These are phyloP conservation scores for Acleris sparsana DNA, from an alignment of 2,888 invertebrate species.

Conservation along the genomic window DNA sequence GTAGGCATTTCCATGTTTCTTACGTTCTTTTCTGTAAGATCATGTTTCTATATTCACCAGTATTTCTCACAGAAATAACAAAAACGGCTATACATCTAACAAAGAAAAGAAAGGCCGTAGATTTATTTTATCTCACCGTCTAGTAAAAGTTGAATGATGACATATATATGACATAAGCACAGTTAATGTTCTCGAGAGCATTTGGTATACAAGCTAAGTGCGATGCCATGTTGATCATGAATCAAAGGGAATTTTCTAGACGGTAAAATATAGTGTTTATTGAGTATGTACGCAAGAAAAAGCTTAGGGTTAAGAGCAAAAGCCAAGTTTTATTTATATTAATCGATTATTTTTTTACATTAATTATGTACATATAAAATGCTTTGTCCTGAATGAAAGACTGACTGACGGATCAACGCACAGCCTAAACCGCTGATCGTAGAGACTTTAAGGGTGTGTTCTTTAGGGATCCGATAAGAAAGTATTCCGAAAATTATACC, in stretches of 20 bases:
- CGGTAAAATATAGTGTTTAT: background rate
- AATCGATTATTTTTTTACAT: background rate
- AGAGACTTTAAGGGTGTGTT: too few relatives aligned
- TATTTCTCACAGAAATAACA: too few relatives aligned
- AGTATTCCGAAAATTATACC: too few relatives aligned
- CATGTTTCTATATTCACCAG: too few relatives aligned
- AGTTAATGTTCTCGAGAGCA: slow-evolving; percentile 16
- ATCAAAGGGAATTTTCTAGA: slow-evolving; percentile 28
- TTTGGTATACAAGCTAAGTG: slow-evolving; percentile 20
- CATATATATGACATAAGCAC: slow-evolving; percentile 25
- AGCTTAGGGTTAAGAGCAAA: background rate
- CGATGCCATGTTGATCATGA: slow-evolving; percentile 21
- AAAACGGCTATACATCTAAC: slow-evolving; percentile 1
- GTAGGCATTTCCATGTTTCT: too few relatives aligned
- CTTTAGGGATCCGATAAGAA: too few relatives aligned
- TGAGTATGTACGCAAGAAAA: background rate
- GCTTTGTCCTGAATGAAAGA: too few relatives aligned
- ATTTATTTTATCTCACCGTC: slow-evolving; percentile 1
- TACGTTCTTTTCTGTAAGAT: too few relatives aligned
- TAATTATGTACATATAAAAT: too few relatives aligned
- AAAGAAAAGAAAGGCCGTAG: background rate
- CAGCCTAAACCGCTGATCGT: too few relatives aligned
- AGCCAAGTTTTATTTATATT: background rate
- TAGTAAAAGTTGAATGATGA: slow-evolving; percentile 61
- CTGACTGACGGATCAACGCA: too few relatives aligned